A percentile compares a stretch with the other conserved stretches of the same genome.
Evolutionary conservation across 2,113 vertebrate species (phyloP).

Genomic region (Sphaerodactylus townsendi): DNA sequence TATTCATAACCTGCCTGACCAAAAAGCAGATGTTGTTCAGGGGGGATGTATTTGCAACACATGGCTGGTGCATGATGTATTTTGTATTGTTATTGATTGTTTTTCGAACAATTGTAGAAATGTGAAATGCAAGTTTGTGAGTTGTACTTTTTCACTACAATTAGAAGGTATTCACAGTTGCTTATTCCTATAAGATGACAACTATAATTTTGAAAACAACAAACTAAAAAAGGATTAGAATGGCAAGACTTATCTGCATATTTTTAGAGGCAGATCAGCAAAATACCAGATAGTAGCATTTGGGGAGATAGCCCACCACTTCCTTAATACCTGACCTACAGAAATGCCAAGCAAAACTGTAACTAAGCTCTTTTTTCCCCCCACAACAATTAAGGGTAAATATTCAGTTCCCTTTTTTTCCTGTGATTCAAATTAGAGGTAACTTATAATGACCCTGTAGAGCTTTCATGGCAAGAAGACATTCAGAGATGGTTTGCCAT

Average conservation of each 20-base stretch:
- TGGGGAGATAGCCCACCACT: not conserved
- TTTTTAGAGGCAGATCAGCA: not conserved
- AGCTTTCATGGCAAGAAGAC: too few relatives aligned
- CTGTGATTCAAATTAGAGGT: too few relatives aligned
- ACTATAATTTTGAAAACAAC: not conserved
- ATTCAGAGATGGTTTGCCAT: too few relatives aligned
- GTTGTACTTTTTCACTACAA: not conserved
- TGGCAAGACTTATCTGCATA: not conserved
- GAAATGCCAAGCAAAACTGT: too few relatives aligned
- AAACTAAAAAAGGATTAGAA: not conserved
- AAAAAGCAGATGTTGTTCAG: not conserved
- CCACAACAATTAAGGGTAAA: too few relatives aligned
- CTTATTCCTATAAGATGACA: not conserved
- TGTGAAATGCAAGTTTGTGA: not conserved
- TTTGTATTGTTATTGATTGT: not conserved
- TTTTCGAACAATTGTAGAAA: not conserved
- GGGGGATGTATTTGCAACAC: not conserved
- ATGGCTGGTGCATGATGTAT: not conserved
- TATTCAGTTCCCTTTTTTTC: too few relatives aligned
- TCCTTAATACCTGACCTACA: too few relatives aligned
- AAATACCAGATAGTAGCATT: too few relatives aligned
- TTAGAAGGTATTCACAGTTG: not conserved
- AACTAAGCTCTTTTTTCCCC: too few relatives aligned
- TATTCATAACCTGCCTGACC: too few relatives aligned
- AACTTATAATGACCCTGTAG: too few relatives aligned